Evolutionary conservation across 2,113 vertebrate species (phyloP).

Genomic region (Muntiacus reevesi): DNA sequence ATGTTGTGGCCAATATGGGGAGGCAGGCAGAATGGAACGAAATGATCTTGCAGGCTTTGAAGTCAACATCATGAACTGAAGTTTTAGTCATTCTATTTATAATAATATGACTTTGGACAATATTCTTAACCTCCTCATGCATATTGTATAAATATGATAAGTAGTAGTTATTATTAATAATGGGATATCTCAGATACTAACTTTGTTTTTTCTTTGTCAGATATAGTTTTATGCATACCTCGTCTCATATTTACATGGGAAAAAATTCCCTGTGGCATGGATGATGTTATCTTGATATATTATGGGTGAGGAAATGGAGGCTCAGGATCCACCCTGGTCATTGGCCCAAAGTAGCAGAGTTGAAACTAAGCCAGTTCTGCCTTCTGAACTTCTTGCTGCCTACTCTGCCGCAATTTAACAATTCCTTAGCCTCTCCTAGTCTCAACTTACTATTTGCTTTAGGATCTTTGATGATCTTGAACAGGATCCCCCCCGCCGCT

Average conservation of each 20-base stretch:
- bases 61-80: background rate
- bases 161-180: background rate
- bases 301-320: background rate
- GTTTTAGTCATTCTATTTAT: constrained; percentile 23
- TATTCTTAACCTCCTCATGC: background rate
- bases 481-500: rapidly evolving
- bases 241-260: background rate
- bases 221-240: background rate
- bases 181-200: background rate
- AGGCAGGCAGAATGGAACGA: background rate
- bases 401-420: background rate
- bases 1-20: background rate
- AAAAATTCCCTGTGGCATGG: background rate
- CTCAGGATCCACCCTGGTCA: background rate
- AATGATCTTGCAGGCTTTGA: background rate
- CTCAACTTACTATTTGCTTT: background rate
- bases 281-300: background rate
- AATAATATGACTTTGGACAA: background rate
- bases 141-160: background rate
- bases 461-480: background rate
- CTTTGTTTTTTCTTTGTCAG: background rate
- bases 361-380: background rate
- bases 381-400: background rate
- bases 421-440: background rate
- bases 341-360: background rate